These are phyloP conservation scores for Chironomus tentans DNA, from an alignment of 2,888 invertebrate genomes.

Conservation along the genomic window DNA sequence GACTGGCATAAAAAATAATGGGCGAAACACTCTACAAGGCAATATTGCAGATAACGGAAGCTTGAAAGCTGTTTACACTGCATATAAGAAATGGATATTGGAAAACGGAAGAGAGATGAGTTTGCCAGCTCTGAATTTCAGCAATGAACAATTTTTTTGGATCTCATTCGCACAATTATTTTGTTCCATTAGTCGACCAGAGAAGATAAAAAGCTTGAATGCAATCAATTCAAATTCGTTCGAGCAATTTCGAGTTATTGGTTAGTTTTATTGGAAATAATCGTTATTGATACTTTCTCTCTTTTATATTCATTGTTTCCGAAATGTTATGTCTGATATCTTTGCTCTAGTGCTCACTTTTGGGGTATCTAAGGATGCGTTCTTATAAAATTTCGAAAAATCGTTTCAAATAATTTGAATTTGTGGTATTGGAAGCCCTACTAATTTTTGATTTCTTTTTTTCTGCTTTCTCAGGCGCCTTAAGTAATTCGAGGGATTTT, in stretches of 20 bases:
- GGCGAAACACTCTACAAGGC: not conserved
- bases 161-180: not conserved
- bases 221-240: not conserved
- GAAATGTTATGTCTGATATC: no score
- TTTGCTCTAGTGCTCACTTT: no score
- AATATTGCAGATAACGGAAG: conserved; percentile 9
- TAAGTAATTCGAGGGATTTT: not conserved
- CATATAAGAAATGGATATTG: not conserved
- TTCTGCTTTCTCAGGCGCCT: not conserved
- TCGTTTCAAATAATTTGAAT: no score
- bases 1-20: not conserved
- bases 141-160: conserved; percentile 1
- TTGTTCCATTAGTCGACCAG: not conserved
- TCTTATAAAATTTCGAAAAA: no score
- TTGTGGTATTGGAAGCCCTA: no score
- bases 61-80: not conserved
- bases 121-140: not conserved
- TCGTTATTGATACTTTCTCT: no score
- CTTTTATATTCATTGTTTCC: no score
- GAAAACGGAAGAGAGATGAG: not conserved
- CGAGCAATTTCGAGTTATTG: not conserved
- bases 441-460: no score
- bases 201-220: not conserved
- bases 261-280: not conserved
- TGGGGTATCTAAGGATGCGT: no score